These are phyloP conservation scores for Pholis gunnellus DNA, from an alignment of 2,113 vertebrate species.

Conservation along the genomic window DNA sequence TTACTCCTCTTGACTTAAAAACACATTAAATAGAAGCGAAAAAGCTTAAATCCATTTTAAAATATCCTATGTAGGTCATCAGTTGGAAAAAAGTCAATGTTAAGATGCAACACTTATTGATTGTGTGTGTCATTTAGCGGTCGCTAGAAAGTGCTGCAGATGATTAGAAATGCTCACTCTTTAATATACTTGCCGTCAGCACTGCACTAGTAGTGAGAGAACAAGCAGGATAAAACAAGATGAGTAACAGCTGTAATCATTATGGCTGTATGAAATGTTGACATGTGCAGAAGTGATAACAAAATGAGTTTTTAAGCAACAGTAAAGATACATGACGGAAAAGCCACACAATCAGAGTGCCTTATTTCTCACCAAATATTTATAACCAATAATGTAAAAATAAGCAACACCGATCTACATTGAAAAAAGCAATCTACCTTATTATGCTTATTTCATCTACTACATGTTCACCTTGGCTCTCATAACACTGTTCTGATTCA, in stretches of 20 bases:
- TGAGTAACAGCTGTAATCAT: not conserved
- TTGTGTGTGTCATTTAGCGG: not conserved
- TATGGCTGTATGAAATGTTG: not conserved
- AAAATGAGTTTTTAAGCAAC: not conserved
- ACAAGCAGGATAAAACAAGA: slow-evolving; percentile 1
- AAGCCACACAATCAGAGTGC: not conserved
- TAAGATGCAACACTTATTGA: not conserved
- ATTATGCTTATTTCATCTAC: not conserved
- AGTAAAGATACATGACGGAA: not conserved
- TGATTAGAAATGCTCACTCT: not conserved
- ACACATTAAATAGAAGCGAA: not conserved
- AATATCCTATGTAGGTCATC: not conserved
- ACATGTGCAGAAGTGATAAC: slow-evolving; percentile 1
- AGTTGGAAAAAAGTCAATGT: not conserved
- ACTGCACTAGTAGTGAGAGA: not conserved
- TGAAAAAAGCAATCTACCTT: not conserved
- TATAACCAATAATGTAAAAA: not conserved
- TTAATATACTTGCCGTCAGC: not conserved
- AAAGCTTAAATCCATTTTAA: not conserved
- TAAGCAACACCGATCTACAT: not conserved
- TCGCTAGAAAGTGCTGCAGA: not conserved
- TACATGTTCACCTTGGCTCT: slow-evolving; percentile 7
- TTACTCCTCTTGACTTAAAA: not conserved
- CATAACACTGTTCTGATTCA: not conserved
- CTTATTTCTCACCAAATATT: not conserved